Evolutionary conservation across 2,113 vertebrate species (phyloP), one percentile per base, ranked within the genome.

Genomic region (Pristiophorus japonicus): DNA sequence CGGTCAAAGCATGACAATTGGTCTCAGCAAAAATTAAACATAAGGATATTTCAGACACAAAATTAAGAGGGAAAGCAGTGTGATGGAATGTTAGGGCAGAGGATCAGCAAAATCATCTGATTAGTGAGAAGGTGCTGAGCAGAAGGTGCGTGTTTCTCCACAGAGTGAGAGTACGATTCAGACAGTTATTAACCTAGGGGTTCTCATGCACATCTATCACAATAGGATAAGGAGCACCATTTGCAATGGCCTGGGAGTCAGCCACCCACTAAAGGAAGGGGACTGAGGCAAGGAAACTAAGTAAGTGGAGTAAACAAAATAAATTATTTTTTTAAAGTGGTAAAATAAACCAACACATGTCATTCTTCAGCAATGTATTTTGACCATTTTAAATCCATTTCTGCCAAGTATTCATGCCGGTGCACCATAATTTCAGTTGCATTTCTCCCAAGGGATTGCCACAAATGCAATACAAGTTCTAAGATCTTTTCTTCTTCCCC

Each of bases 351-450:
- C 63, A 47, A 67, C 16, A 45, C 42, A 16, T 14, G 24, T 24
- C 66, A 67, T 94, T 94, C 93, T 51, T 70, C 27, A 70, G 38
- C 66, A 94, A 51, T 30, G 65, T 47, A 51, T 47, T 51, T 94
- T 70, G 27, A 51, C 63, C 93, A 94, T 47, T 94, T 70, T 45
- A 66, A 94, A 70, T 94, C 93, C 66, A 94, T 51, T 94, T 45
- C 45, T 30, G 11, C 27, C 66, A 70, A 51, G n/a, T n/a, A 11
- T 94, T 94, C 93, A 94, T 45, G 42, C 34, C 51, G 87, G 51
- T 73, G 66, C 65, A 67, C 12, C 65, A 94, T 65, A 94, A 51
- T 70, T 73, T 70, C 42, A 16, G 0, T 70, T 45, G 45, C 65
- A 65, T 42, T 94, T 47, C 92, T 94, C 4, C 63, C 38, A 67